Evolutionary conservation across 2,113 vertebrate genomes (phyloP).

Genomic region (Chaetops frenatus): DNA sequence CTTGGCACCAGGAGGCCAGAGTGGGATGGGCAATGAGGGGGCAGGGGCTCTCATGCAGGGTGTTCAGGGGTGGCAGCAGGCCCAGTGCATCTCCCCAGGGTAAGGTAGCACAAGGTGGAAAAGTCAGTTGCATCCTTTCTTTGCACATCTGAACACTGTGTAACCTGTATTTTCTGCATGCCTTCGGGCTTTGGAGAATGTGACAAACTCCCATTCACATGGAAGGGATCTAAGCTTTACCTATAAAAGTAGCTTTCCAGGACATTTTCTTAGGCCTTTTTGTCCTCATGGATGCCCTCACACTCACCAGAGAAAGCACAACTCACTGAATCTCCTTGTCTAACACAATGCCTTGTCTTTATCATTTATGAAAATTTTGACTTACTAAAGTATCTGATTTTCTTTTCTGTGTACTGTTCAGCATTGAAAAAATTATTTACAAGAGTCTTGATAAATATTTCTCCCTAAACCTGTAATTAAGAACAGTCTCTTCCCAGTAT

Average conservation of each 20-base stretch:
- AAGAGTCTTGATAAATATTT: not conserved
- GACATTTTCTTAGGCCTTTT: not conserved
- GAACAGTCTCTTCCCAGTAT: not conserved
- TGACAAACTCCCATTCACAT: not conserved
- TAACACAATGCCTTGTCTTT: not conserved
- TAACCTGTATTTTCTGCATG: not conserved
- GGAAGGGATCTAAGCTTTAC: not conserved
- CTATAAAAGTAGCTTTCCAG: not conserved
- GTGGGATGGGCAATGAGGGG: accelerated
- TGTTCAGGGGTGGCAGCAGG: not conserved
- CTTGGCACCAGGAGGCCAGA: not conserved
- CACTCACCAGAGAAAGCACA: not conserved
- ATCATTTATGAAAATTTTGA: not conserved
- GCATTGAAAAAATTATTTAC: not conserved
- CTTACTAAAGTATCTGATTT: not conserved
- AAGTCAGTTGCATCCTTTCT: accelerated
- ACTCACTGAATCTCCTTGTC: not conserved
- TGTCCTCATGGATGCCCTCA: not conserved
- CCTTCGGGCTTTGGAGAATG: not conserved
- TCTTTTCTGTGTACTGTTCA: not conserved
- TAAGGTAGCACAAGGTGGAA: not conserved
- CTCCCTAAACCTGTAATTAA: not conserved
- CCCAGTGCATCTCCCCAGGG: accelerated
- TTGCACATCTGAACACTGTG: not conserved
- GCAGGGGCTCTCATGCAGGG: not conserved